Base-by-base conservation (phyloP, 2,888 invertebrate genomes). In the Petrolisthes cinctipes region DNA sequence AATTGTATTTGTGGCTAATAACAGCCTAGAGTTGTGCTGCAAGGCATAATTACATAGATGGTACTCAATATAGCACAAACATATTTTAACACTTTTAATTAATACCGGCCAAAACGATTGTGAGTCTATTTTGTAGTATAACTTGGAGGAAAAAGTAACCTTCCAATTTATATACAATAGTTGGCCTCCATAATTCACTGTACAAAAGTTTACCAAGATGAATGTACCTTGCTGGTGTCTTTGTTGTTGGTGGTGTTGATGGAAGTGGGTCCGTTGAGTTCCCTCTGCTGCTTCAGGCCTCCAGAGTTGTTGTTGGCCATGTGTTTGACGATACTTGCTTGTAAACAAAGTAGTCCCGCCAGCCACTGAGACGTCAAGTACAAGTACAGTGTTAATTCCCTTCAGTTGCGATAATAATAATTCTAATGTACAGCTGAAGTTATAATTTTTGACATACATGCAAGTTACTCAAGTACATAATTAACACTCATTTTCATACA, bases 311-410 rank as follows among this genome's bases (percentile, higher is more conserved):
- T 78, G 73, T 76, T 81, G 51, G 86, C 88, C 86, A 90, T 75
- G 73, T 89, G 86, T 68, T 89, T 87, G 17, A 86, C 78, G 79
- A 89, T 89, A 66, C 90, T 90, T 7, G 90, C 85, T 87, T 90
- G 90, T 68, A 90, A 89, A 80, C 83, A 81, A 71, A 90, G 81
- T 14, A 90, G 71, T 23, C 89, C 71, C 20, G 87, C 82, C 79
- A 90, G 76, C 90, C 90, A 90, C 89, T 90, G 83, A 57, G 53
- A 87, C 14, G 17, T 6, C 53, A 85, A 71, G 37, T 9, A 14
- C 73, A 2, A 57, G 37, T 56, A n/a, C 17, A n/a, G 51, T 75
- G n/a, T 54, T 54, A 17, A 14, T 14, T 66, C 1, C 66, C 17
- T 66, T 66, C 1, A 66, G 66, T 11, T 20, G 56, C 7, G 78